Conservation (phyloP, 1,140 invertebrate species). For the Dreissena rostriformis region DNA sequence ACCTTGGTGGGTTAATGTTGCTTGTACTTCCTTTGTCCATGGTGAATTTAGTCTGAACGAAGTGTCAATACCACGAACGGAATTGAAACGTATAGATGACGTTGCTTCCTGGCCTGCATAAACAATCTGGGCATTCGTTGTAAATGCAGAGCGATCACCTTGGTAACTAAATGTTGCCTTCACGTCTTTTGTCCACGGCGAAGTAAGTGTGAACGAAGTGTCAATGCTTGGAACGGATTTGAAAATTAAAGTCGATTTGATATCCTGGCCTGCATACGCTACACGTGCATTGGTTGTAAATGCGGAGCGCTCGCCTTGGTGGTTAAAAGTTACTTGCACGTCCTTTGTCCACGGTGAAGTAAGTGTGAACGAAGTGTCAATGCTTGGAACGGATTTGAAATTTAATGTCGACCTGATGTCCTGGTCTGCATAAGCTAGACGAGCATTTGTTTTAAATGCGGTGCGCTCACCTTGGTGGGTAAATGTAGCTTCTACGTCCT, state of each 20-base stretch:
- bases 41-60: conserved; percentile 11
- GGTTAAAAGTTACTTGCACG: conserved; percentile 1
- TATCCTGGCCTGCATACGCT: too few relatives aligned
- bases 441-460: not conserved
- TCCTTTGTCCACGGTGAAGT: conserved; percentile 16
- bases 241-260: too few relatives aligned
- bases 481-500: conserved; percentile 5
- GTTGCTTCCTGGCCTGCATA: conserved; percentile 9
- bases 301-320: too few relatives aligned
- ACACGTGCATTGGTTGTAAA: too few relatives aligned
- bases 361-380: conserved; percentile 2
- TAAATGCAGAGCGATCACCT: not conserved
- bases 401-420: not conserved
- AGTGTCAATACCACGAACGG: not conserved
- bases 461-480: conserved; percentile 6
- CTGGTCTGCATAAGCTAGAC: not conserved
- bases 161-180: conserved; percentile 21
- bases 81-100: not conserved
- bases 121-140: not conserved
- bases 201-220: too few relatives aligned
- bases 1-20: not conserved
- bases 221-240: too few relatives aligned
- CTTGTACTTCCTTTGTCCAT: conserved; percentile 5
- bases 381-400: not conserved
- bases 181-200: too few relatives aligned